Conservation (phyloP, 64 coral and sea anemone genomes). For the Acropora yongei region DNA sequence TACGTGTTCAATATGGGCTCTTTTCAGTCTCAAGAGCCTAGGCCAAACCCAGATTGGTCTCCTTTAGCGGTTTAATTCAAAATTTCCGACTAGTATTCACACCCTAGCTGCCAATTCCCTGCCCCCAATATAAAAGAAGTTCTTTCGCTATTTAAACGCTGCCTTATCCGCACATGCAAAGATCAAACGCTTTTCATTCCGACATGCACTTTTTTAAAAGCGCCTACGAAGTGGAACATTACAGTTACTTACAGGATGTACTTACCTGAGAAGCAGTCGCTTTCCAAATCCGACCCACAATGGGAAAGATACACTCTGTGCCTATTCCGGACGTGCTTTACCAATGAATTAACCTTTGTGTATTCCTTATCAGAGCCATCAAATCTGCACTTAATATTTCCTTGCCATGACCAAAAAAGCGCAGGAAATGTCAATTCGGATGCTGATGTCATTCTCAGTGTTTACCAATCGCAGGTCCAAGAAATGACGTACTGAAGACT, state of each 20-base stretch:
- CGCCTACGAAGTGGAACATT: constrained; percentile 7
- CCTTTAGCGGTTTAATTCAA: too few species aligned
- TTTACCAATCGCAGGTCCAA: constrained; percentile 7
- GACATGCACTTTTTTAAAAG: neutral
- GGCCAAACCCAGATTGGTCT: too few species aligned
- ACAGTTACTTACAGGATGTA: neutral
- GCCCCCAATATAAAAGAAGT: too few species aligned
- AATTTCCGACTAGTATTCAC: too few species aligned
- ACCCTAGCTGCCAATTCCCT: too few species aligned
- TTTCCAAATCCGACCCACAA: neutral
- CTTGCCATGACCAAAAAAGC: constrained; percentile 9
- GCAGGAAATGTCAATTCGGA: neutral
- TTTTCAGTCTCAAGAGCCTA: too few species aligned
- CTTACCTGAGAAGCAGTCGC: constrained; percentile 5
- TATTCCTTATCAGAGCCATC: constrained; percentile 30
- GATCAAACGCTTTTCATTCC: neutral
- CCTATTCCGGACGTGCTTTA: constrained; percentile 44
- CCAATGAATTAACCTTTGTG: constrained; percentile 51
- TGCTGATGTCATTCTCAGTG: neutral
- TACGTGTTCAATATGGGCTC: too few species aligned
- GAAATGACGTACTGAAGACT: neutral
- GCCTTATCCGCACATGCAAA: neutral
- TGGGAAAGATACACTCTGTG: constrained; percentile 27
- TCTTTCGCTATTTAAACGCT: too few species aligned
- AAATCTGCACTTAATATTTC: constrained; percentile 41